These are phyloP conservation scores for Bedellia somnulentella DNA, from an alignment of 2,888 invertebrate genomes.

Conservation along the genomic window DNA sequence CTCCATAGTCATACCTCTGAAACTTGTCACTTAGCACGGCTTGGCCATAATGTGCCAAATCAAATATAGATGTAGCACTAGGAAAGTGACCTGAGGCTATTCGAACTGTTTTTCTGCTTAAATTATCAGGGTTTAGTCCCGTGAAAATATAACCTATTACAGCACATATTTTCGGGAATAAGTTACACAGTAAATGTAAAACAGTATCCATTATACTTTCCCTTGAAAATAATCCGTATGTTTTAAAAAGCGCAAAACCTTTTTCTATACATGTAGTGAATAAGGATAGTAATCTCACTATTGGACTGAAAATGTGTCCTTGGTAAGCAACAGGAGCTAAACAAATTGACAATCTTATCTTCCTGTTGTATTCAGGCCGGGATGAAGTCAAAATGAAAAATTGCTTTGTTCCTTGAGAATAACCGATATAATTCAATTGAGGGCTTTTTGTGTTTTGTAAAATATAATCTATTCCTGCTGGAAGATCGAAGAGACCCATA, in stretches of 20 bases:
- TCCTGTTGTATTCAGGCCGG: conserved; percentile 8
- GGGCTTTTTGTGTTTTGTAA: conserved; percentile 40
- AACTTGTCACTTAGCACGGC: background rate
- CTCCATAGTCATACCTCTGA: background rate
- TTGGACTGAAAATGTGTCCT: background rate
- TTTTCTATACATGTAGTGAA: conserved; percentile 7
- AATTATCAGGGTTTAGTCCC: background rate
- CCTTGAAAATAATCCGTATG: background rate
- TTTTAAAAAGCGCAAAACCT: background rate
- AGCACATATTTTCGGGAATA: background rate
- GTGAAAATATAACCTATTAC: background rate
- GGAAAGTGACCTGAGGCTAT: background rate
- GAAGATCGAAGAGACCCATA: conserved; percentile 68
- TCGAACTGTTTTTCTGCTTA: background rate
- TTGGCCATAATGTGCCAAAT: background rate
- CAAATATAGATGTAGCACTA: background rate
- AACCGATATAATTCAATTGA: conserved; percentile 64
- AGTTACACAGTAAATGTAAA: conserved; percentile 1
- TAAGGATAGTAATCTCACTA: conserved; percentile 3
- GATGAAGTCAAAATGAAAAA: conserved; percentile 29
- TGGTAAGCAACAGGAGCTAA: background rate
- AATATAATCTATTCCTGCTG: conserved; percentile 66
- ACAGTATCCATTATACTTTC: background rate
- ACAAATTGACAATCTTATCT: conserved; percentile 5
- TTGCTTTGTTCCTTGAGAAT: conserved; percentile 65